Base-by-base conservation (phyloP, 1,140 invertebrate species). In the Apis cerana region DNA sequence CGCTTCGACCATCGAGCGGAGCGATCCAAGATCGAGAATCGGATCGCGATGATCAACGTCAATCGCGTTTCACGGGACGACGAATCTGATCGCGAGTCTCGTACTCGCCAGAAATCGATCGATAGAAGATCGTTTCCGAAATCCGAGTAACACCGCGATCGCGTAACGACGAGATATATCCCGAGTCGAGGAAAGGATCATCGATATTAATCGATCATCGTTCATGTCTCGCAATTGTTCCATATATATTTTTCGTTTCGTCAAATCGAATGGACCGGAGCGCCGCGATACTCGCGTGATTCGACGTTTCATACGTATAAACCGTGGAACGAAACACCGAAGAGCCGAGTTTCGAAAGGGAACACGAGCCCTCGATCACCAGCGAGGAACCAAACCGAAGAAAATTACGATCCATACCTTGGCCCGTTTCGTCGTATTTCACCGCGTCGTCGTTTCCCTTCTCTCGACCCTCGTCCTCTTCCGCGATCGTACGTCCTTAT, bases 321-420 rank as follows among this genome's bases (percentile, higher is more conserved):
- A 50, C 77, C 10, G 54, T 52, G 23, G 43, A 83, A 84, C 68
- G 64, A 67, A 59, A 12, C 23, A 62, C 21, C 13, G 27, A 27
- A n/a, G 65, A 75, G 68, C 75, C 84, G 70, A 89, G 82, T 86
- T 84, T 86, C 75, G 85, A 85, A 79, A 86, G 88, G 78, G 75
- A 86, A 86, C 86, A 88, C 61, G 84, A 72, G 64, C 76, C 81
- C 75, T 70, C 86, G 79, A 72, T 75, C 75, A 75, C 19, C 17
- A 21, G 56, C 23, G n/a, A 61, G 48, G 82, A 69, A 61, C 85
- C 76, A 82, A 80, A 87, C 54, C 82, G 83, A 61, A 65, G 64
- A 56, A 89, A 89, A 89, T 89, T 89, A 89, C 80, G 87, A 83
- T 70, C 75, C 74, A 61, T 74, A 68, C 69, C 62, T 54, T 48